These are phyloP conservation scores for Nemopilema nomurai DNA, from an alignment of 30 jellyfish, hydroid and myxozoan species.

Conservation along the genomic window DNA sequence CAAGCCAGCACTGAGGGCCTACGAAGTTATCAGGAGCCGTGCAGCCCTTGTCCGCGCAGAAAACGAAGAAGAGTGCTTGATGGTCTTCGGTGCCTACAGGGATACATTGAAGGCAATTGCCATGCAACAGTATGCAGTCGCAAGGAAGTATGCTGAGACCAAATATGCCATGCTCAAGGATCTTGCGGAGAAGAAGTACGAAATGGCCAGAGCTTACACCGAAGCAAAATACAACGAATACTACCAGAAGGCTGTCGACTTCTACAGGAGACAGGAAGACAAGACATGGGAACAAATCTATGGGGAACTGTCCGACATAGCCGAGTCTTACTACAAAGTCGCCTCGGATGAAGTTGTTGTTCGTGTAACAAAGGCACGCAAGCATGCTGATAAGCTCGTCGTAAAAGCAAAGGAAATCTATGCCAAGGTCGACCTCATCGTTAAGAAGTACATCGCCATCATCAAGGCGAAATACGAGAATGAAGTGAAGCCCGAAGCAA, in stretches of 20 bases:
- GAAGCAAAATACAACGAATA: constrained; percentile 41
- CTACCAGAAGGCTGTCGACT: constrained; percentile 41
- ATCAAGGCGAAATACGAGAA: constrained; percentile 44
- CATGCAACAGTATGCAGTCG: constrained; percentile 33
- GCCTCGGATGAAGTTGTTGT: constrained; percentile 35
- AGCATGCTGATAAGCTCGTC: constrained; percentile 29
- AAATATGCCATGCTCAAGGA: constrained; percentile 40
- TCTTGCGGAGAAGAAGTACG: constrained; percentile 50
- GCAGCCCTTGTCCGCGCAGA: constrained; percentile 76
- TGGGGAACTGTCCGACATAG: constrained; percentile 49
- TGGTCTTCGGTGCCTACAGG: constrained; percentile 66
- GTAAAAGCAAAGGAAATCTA: constrained; percentile 47
- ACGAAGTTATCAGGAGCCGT: constrained; percentile 32
- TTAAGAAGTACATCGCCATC: constrained; percentile 21
- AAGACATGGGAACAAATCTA: constrained; percentile 93
- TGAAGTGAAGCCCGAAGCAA: constrained; percentile 66
- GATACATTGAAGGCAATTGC: constrained; percentile 51
- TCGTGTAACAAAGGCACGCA: constrained; percentile 27
- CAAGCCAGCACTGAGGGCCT: constrained; percentile 52
- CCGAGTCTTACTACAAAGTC: constrained; percentile 50
- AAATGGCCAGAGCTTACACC: constrained; percentile 18
- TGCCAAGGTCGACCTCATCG: constrained; percentile 39
- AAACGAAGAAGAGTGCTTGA: constrained; percentile 67
- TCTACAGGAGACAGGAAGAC: constrained; percentile 80
- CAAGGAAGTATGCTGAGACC: constrained; percentile 42